Evolutionary conservation across 2,888 invertebrate genomes (phyloP).

Genomic region (Himalopsyche tibetana): DNA sequence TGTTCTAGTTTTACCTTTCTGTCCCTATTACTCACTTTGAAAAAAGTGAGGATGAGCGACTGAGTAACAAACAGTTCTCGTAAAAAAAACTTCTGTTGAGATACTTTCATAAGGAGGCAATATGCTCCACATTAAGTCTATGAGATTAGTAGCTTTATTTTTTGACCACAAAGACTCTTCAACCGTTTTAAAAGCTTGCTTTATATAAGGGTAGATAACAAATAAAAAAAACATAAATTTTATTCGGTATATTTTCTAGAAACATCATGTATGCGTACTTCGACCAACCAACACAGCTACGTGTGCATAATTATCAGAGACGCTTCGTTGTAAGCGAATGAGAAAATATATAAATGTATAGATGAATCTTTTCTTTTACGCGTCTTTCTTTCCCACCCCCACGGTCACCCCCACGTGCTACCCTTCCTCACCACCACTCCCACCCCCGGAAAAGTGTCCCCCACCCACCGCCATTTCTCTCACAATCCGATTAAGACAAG

Average conservation of each 20-base stretch:
- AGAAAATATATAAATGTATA: conserved; percentile 62
- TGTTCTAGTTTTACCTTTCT: too few relatives aligned
- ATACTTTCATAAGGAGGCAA: too few relatives aligned
- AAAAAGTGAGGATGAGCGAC: too few relatives aligned
- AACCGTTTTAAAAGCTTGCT: too few relatives aligned
- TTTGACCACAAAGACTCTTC: too few relatives aligned
- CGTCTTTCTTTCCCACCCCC: conserved; percentile 63
- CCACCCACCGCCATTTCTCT: conserved; percentile 45
- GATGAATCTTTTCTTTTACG: conserved; percentile 65
- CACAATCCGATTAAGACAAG: conserved; percentile 66
- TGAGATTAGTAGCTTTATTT: too few relatives aligned
- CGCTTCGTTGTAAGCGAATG: conserved; percentile 60
- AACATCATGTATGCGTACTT: not conserved
- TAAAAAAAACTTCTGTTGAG: too few relatives aligned
- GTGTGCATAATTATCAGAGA: conserved; percentile 65
- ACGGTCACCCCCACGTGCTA: conserved; percentile 11
- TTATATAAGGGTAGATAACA: too few relatives aligned
- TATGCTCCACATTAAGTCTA: too few relatives aligned
- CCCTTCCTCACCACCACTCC: conserved; percentile 45
- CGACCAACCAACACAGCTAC: conserved; percentile 60
- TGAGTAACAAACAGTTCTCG: too few relatives aligned
- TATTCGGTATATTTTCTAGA: not conserved
- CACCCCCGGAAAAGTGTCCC: conserved; percentile 28
- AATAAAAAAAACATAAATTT: too few relatives aligned
- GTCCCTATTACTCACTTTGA: too few relatives aligned